These are phyloP conservation scores for Enteromius thamalakanensis DNA, from an alignment of 2,797 vertebrate species.

Conservation along the genomic window DNA sequence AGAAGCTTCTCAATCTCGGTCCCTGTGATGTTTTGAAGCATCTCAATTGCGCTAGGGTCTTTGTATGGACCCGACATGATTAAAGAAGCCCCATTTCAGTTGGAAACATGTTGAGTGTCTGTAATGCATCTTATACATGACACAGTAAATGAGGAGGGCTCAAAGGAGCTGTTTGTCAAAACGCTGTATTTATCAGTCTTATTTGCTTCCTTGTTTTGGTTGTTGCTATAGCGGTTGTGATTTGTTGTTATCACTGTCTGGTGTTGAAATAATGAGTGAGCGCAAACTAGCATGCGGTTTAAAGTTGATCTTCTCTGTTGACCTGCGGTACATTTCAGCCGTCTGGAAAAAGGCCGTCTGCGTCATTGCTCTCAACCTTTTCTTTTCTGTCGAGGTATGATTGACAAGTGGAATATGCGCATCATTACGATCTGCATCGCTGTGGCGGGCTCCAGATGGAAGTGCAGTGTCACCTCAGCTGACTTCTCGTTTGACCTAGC, in stretches of 20 bases:
- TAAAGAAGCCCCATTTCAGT: constrained; percentile 17
- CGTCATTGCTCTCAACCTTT: constrained; percentile 24
- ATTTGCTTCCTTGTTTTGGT: constrained; percentile 33
- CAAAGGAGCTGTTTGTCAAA: constrained; percentile 31
- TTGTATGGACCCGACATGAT: constrained; percentile 30
- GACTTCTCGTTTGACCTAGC: constrained; percentile 16
- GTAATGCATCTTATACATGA: constrained; percentile 14
- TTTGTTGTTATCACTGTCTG: constrained; percentile 21
- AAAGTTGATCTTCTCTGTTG: constrained; percentile 20
- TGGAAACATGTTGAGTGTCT: constrained; percentile 25
- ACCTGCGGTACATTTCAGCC: constrained; percentile 26
- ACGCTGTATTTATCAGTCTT: neutral
- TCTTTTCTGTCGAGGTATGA: constrained; percentile 29
- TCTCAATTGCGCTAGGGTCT: constrained; percentile 33
- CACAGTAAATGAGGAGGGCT: constrained; percentile 44
- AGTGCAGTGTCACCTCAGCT: constrained; percentile 22
- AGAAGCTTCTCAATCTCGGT: constrained; percentile 16
- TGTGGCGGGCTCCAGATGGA: constrained; percentile 12
- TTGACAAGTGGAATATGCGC: constrained; percentile 42
- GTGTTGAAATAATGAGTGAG: constrained; percentile 38
- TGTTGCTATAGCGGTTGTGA: constrained; percentile 8
- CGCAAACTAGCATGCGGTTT: constrained; percentile 13
- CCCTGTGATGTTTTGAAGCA: constrained; percentile 40
- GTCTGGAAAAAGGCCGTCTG: constrained; percentile 4
- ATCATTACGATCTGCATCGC: constrained; percentile 24